Evolutionary conservation across 2,797 vertebrate genomes (phyloP), one percentile per base, ranked within the genome.

Genomic region (Coregonus suidteri): DNA sequence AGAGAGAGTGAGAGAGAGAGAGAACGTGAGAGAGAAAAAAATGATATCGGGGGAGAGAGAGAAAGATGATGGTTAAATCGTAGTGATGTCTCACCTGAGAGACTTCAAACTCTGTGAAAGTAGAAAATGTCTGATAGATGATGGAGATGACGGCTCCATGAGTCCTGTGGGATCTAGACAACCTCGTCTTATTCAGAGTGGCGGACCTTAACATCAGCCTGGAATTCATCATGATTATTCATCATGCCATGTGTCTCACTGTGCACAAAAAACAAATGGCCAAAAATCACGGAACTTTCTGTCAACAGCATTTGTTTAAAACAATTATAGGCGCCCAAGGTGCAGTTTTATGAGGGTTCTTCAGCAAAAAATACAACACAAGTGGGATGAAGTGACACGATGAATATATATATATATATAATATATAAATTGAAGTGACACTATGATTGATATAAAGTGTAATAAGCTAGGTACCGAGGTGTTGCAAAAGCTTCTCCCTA

Each of bases 141-240:
- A 85, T 75, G 65, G 67, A 81, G 75, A 78, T 69, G 30, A 59
- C 73, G 62, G 75, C 75, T 75, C 25, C 30, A 25, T 7, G 6
- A 7, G 65, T 54, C 6, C 3, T 47, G 69, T 68, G 71, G 74
- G 65, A 18, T 66, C 25, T 53, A 1, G 6, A 53, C 41, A 41
- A 47, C 75, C 31, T 52, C 59, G 54, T 77, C 16, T 52, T 69
- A 37, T 47, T 77, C 30, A 82, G 80, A 79, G 67, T 59, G 52
- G 75, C 65, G 77, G 71, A 73, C 65, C 52, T 65, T 54, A 74
- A 73, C 76, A 15, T 62, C 71, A 7, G 2, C 64, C 34, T 37
- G 56, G 69, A 20, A 75, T 77, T 79, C 80, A 79, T 82, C 80
- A 78, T 67, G 66, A 73, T 62, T 76, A 75, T 51, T 75, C 73